Evolutionary conservation across 1,140 invertebrate genomes (phyloP).

Genomic region (Drosophila bocqueti): DNA sequence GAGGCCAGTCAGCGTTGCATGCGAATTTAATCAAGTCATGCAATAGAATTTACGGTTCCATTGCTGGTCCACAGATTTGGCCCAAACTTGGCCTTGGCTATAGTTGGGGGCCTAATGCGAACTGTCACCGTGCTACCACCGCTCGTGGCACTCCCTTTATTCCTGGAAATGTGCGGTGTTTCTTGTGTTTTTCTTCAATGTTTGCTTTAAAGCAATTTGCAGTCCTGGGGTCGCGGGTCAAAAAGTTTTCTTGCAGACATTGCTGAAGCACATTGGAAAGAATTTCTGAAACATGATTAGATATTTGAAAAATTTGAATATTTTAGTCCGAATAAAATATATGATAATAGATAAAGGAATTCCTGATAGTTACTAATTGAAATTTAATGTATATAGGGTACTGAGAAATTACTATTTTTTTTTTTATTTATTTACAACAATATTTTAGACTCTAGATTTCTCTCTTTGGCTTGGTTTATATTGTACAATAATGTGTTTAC

Average conservation of each 20-base stretch:
- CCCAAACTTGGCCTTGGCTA: conserved; percentile 42
- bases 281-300: background rate
- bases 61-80: conserved; percentile 50
- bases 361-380: too few relatives aligned
- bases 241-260: conserved; percentile 45
- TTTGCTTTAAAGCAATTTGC: conserved; percentile 73
- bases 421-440: too few relatives aligned
- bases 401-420: too few relatives aligned
- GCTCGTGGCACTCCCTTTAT: background rate
- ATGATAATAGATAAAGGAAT: background rate
- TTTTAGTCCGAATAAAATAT: background rate
- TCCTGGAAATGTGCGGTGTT: conserved; percentile 19
- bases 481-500: background rate
- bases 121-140: background rate
- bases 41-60: conserved; percentile 83
- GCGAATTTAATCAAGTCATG: conserved; percentile 85
- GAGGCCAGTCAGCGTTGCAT: conserved; percentile 58
- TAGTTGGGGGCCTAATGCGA: conserved; percentile 19
- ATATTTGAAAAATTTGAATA: background rate
- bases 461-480: background rate
- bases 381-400: too few relatives aligned
- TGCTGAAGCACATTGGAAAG: conserved; percentile 11
- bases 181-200: conserved; percentile 43
- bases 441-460: background rate
- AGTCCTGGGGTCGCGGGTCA: conserved; percentile 25